A percentile compares a stretch with the other conserved stretches of the same genome.
Conservation (phyloP, 2,888 invertebrate genomes). For the Gisinianus flammeolus region DNA sequence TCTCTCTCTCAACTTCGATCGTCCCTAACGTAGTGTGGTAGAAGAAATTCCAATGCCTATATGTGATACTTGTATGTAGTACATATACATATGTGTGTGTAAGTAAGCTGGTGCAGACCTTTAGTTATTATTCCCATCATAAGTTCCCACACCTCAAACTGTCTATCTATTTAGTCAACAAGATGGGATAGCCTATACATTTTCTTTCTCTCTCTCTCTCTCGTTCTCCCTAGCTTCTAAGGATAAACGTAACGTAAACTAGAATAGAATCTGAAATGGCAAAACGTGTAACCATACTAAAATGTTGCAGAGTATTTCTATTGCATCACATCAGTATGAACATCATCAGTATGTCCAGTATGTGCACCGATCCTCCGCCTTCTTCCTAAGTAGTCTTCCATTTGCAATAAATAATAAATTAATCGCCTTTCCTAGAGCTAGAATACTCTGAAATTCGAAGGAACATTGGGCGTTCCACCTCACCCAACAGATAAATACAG, state of each 20-base stretch:
- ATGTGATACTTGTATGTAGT: background rate
- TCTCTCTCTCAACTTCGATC: background rate
- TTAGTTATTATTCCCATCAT: constrained; percentile 1
- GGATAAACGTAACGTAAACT: background rate
- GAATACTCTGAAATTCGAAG: constrained; percentile 23
- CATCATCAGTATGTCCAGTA: background rate
- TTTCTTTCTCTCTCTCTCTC: background rate
- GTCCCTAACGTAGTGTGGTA: too few relatives aligned
- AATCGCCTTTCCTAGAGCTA: constrained; percentile 15
- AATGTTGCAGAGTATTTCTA: background rate
- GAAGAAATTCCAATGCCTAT: background rate
- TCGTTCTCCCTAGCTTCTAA: too few relatives aligned
- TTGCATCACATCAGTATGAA: background rate
- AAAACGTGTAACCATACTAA: constrained; percentile 1
- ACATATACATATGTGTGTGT: background rate
- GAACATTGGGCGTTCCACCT: constrained; percentile 24
- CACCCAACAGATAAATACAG: constrained; percentile 15
- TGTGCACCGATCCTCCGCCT: constrained; percentile 22
- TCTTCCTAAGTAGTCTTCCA: constrained; percentile 5
- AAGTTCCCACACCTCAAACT: constrained; percentile 18
- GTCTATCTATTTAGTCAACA: constrained; percentile 1
- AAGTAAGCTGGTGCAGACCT: background rate
- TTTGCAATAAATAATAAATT: constrained; percentile 29
- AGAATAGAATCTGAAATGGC: background rate
- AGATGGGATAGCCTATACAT: background rate